Evolutionary conservation across 2,888 invertebrate species (phyloP).

Genomic region (Plebejus argus): DNA sequence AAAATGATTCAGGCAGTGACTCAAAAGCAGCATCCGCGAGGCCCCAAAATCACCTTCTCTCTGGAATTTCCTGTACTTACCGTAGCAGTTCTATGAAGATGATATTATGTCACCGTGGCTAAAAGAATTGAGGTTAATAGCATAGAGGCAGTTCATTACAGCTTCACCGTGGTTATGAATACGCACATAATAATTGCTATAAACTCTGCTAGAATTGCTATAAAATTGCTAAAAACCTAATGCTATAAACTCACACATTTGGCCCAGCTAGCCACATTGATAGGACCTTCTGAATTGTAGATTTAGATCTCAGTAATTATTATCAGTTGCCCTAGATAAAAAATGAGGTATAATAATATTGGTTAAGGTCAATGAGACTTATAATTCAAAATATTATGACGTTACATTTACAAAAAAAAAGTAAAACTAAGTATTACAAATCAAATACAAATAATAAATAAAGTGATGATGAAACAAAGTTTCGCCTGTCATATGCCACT

Average conservation of each 20-base stretch:
- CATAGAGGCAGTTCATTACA: constrained; percentile 10
- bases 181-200: constrained; percentile 10
- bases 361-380: neutral
- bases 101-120: constrained; percentile 9
- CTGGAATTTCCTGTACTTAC: constrained; percentile 1
- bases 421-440: neutral
- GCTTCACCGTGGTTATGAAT: constrained; percentile 14
- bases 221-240: neutral
- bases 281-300: neutral
- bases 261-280: neutral
- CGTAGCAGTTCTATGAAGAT: constrained; percentile 6
- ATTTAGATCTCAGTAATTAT: neutral
- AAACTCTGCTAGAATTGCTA: no score
- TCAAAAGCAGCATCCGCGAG: neutral
- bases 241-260: neutral
- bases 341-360: neutral
- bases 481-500: neutral
- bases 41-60: neutral
- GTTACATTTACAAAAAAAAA: neutral
- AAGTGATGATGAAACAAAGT: neutral
- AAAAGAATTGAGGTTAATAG: neutral
- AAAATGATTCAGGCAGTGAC: constrained; percentile 14
- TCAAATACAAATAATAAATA: neutral
- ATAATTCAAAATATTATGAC: neutral
- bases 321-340: neutral